Conservation (phyloP, 2,888 invertebrate species). For the Tiliacea aurago region DNA sequence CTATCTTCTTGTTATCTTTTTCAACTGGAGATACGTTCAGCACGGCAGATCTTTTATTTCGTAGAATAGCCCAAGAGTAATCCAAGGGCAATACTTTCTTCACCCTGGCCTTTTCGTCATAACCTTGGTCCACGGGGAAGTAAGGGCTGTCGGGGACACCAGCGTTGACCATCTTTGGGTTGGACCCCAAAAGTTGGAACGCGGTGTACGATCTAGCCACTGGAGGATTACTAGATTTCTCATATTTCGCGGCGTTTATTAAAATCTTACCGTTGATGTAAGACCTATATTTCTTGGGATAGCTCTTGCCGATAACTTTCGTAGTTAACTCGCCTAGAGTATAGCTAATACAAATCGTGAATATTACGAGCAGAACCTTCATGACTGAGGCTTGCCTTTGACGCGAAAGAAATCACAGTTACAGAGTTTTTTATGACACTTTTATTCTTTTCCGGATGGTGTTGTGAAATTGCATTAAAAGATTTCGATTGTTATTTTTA, state of each 20-base stretch:
- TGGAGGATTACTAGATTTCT: conserved; percentile 42
- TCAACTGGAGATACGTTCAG: neutral
- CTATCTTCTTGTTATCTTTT: conserved; percentile 16
- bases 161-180: neutral
- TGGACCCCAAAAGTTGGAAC: conserved; percentile 67
- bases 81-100: conserved; percentile 76
- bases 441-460: conserved; percentile 66
- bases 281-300: conserved; percentile 70
- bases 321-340: conserved; percentile 48
- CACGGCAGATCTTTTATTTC: conserved; percentile 69
- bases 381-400: conserved; percentile 61
- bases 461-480: conserved; percentile 70
- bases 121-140: conserved; percentile 66
- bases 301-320: conserved; percentile 53
- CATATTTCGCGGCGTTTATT: conserved; percentile 73
- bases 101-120: conserved; percentile 70
- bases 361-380: conserved; percentile 70
- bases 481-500: conserved; percentile 66
- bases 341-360: conserved; percentile 62
- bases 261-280: conserved; percentile 68
- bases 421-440: conserved; percentile 53
- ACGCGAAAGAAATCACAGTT: conserved; percentile 50
- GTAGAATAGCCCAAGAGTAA: conserved; percentile 53
- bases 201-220: conserved; percentile 69
- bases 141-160: conserved; percentile 73